Conservation (phyloP, 2,797 vertebrate genomes). For the Spinibarbus caldwelli region DNA sequence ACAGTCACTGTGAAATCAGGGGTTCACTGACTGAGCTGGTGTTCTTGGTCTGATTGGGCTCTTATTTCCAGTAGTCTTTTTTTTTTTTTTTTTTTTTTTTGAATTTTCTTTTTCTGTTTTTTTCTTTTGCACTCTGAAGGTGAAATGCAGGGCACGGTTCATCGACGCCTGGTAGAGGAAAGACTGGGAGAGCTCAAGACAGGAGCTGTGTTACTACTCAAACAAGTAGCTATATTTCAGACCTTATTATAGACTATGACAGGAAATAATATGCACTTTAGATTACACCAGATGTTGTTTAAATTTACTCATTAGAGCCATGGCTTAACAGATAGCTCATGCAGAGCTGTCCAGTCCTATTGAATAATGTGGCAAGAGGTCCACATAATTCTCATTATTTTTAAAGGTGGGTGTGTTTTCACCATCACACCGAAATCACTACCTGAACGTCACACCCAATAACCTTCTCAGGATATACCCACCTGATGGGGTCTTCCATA, state of each 20-base stretch:
- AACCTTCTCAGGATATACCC: conserved; percentile 90
- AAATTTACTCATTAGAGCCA: no score
- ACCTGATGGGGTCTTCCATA: conserved; percentile 67
- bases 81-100: no score
- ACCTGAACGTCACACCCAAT: conserved; percentile 94
- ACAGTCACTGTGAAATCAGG: conserved; percentile 1
- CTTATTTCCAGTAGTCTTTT: conserved; percentile 38
- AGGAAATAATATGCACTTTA: neutral
- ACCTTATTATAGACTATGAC: neutral
- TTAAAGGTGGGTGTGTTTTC: conserved; percentile 94
- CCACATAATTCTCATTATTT: neutral
- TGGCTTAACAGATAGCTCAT: neutral
- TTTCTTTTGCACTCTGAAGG: conserved; percentile 72
- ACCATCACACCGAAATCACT: conserved; percentile 95
- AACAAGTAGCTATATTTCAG: conserved; percentile 81
- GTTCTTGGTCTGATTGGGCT: conserved; percentile 12
- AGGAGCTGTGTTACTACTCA: conserved; percentile 89
- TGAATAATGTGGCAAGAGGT: neutral
- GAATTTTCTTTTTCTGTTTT: neutral
- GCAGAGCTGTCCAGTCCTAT: neutral
- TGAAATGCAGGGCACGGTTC: conserved; percentile 94
- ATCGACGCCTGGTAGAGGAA: conserved; percentile 88
- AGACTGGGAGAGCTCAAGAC: conserved; percentile 83
- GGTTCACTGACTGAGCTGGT: neutral
- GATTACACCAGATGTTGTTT: no score